phyloP scores from a whole-genome alignment of 1,140 invertebrate species.

The Catajapyx aquilonaris region DNA sequence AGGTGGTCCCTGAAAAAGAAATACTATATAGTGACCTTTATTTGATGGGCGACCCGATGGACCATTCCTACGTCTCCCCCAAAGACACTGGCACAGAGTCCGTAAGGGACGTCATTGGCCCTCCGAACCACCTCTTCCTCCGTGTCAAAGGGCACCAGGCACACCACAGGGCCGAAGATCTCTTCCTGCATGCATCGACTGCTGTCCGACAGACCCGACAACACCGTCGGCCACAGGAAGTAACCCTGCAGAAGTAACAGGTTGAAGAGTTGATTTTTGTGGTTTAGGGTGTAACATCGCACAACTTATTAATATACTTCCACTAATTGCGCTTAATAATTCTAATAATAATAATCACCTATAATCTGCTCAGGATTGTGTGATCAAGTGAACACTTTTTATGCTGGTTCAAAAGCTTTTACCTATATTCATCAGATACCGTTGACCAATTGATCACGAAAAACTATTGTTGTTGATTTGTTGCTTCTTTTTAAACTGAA shows the following conservation, averaged over 20 bases:
- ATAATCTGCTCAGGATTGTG: too few species aligned
- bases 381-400: too few species aligned
- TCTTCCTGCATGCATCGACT: slow-evolving; percentile 31
- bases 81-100: slow-evolving; percentile 31
- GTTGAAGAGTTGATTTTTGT: too few species aligned
- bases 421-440: too few species aligned
- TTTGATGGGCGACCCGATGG: slow-evolving; percentile 23
- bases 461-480: too few species aligned
- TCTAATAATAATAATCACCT: too few species aligned
- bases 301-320: too few species aligned
- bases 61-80: slow-evolving; percentile 21
- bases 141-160: slow-evolving; percentile 28
- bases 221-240: slow-evolving; percentile 29
- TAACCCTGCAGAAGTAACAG: slow-evolving; percentile 32
- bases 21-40: slow-evolving; percentile 16
- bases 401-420: too few species aligned
- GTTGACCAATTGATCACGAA: too few species aligned
- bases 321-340: too few species aligned
- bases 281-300: too few species aligned
- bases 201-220: slow-evolving; percentile 23
- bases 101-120: slow-evolving; percentile 27
- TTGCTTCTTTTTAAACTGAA: too few species aligned
- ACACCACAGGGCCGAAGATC: slow-evolving; percentile 37
- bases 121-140: slow-evolving; percentile 26
- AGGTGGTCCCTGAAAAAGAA: neutral